Evolutionary conservation across 2,113 vertebrate genomes (phyloP), one percentile per base, ranked within the genome.

Genomic region (Petrocephalus microphthalmus): DNA sequence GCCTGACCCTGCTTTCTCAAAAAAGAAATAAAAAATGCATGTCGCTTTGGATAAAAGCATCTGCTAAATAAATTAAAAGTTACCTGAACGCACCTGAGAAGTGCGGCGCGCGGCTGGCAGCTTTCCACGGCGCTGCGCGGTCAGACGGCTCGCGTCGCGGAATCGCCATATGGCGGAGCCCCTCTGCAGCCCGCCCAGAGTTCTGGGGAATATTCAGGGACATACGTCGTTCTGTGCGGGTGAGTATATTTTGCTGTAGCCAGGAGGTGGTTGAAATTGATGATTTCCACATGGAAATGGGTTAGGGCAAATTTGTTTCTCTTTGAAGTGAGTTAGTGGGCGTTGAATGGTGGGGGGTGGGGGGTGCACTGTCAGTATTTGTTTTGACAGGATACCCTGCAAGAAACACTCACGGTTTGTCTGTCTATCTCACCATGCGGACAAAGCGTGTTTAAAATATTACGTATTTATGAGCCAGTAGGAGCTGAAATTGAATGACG

Each of bases 281-380:
- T 78, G 71, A 42, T 78, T 78, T 78, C 11, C 15, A 42, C 71
- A 37, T 6, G 5, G 33, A 42, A 78, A 78, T 42, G 5, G 33
- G 33, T 78, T 19, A 19, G 33, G 33, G 71, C 71, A 78, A 78
- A 78, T 78, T 6, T 42, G 71, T 78, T 42, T 78, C 17, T 17
- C 33, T 78, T 78, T 78, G 71, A 74, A 74, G 67, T 74, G 67
- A 78, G 71, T 78, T 19, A 42, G 33, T 78, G 71, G 71, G 71
- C 7, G 45, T 45, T 83, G 29, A 56, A 56, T 13, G 52, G 7
- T 15, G 49, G 3, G n/a, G 7, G 71, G n/a, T 7, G n/a, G 19
- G 82, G 19, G 47, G 17, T 51, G 5, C 25, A 85, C 52, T 56
- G 84, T 53, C n/a, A 85, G 29, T 25, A 54, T 33, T 53, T 25